Evolutionary conservation across 2,797 vertebrate genomes (phyloP).

Genomic region (Acanthiza pusilla): DNA sequence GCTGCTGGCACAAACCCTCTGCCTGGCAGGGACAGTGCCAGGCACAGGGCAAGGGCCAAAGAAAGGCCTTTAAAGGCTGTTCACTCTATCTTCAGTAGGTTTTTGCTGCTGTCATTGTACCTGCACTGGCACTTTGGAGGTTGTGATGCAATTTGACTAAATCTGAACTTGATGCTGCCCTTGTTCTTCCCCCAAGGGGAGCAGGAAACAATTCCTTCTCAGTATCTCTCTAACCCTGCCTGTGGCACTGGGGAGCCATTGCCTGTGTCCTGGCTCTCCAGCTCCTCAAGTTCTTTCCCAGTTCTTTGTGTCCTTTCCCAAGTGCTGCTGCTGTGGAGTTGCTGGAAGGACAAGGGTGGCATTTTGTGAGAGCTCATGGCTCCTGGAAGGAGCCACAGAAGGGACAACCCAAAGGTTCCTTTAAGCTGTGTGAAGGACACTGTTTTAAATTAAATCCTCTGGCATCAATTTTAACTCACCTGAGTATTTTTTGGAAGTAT

Average conservation of each 20-base stretch:
- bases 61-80: neutral
- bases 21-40: neutral
- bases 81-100: neutral
- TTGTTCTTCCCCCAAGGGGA: neutral
- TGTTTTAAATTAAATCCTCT: neutral
- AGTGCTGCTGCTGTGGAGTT: neutral
- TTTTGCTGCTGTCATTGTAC: neutral
- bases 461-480: neutral
- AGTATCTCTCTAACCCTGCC: neutral
- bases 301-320: neutral
- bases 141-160: fast-evolving
- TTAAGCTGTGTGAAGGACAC: neutral
- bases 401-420: neutral
- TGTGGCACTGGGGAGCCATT: neutral
- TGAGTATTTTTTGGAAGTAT: neutral
- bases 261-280: neutral
- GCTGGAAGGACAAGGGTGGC: neutral
- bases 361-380: neutral
- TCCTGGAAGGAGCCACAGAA: neutral
- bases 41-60: neutral
- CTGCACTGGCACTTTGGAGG: fast-evolving
- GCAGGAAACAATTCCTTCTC: neutral
- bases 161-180: neutral
- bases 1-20: neutral
- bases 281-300: neutral